Base-by-base conservation (phyloP, 2,888 invertebrate genomes). In the Orthosia incerta region DNA sequence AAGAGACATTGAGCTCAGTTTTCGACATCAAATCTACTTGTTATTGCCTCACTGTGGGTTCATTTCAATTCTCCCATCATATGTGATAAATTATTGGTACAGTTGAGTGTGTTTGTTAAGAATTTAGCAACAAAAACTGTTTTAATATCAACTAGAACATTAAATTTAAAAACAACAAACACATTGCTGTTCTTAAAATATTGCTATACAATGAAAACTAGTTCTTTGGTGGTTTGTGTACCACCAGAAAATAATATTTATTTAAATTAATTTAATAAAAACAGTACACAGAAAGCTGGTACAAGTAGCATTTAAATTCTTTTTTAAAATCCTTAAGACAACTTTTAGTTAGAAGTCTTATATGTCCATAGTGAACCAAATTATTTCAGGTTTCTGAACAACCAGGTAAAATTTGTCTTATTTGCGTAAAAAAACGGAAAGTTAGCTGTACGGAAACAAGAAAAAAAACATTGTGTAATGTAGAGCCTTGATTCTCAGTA, bases 31-130 rank as follows among this genome's bases (percentile, higher is more conserved):
- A 63, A 23, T 26, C 20, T 26, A 56, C 11, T 71, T 60, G 55
- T 74, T 75, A 77, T 76, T 74, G 63, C 72, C 26, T 53, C n/a
- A 48, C 59, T 51, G 62, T 70, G 13, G 59, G 63, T 77, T 63
- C 51, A 61, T 81, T 83, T 74, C 69, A 74, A 77, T 73, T 79
- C 62, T 65, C 60, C 45, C 66, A 75, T 73, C 71, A 76, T 63
- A 76, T 79, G 23, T 71, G 71, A 79, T 74, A 74, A 72, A 74
- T 83, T 67, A 61, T 75, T 67, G 16, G 48, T 56, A 23, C 12
- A 63, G 45, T 71, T 69, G 62, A 65, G 57, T 71, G 31, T 31
- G 13, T 63, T 70, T 51, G 48, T 51, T 48, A 56, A 31, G 15
- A 63, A 63, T 61, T 76, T 51, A 46, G 46, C 23, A 59, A 70